A percentile compares a stretch with the other conserved stretches of the same genome.
These are phyloP conservation scores for Microcaecilia unicolor DNA, from an alignment of 2,797 vertebrate species.

Conservation along the genomic window DNA sequence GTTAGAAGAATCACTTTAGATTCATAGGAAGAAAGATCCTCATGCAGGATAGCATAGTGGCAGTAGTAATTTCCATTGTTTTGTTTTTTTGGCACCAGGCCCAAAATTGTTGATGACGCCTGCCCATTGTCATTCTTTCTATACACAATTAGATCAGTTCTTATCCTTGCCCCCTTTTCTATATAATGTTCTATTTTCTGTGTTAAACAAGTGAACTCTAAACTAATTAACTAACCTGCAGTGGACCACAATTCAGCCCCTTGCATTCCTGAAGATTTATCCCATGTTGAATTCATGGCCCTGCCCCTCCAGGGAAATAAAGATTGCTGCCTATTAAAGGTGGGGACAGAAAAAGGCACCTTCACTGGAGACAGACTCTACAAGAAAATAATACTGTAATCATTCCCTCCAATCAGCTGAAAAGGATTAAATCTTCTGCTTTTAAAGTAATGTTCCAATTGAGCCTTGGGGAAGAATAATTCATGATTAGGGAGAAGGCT, in stretches of 20 bases:
- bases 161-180: constrained; percentile 22
- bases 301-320: constrained; percentile 72
- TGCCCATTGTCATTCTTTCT: background rate
- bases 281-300: constrained; percentile 66
- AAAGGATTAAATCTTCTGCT: constrained; percentile 80
- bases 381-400: constrained; percentile 79
- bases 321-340: constrained; percentile 74
- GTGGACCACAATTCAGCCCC: constrained; percentile 58
- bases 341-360: constrained; percentile 77
- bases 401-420: constrained; percentile 83
- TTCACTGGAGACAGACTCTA: constrained; percentile 70
- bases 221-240: constrained; percentile 69
- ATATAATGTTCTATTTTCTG: constrained; percentile 41
- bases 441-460: constrained; percentile 76
- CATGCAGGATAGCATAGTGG: too few relatives aligned
- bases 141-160: constrained; percentile 11
- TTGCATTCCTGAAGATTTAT: constrained; percentile 68
- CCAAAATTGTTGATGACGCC: too few relatives aligned
- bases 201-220: constrained; percentile 51
- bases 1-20: too few relatives aligned
- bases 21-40: too few relatives aligned
- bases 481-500: constrained; percentile 77
- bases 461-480: constrained; percentile 80
- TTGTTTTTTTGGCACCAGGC: too few relatives aligned
- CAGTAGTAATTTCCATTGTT: too few relatives aligned